Conservation (phyloP, 2,113 vertebrate species). For the Triplophysa tibetana region DNA sequence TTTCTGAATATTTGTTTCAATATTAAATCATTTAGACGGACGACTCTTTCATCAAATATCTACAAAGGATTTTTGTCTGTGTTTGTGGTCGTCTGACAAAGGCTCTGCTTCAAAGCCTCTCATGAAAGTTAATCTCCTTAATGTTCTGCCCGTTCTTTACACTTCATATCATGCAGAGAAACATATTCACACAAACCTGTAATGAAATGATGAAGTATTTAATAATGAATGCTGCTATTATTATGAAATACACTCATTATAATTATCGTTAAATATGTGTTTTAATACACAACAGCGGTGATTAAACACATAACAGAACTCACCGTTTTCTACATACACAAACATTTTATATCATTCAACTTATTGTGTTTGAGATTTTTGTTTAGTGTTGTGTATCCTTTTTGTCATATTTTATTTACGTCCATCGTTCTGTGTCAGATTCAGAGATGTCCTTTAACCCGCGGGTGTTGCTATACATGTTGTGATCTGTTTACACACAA, state of each 20-base stretch:
- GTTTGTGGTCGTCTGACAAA: background rate
- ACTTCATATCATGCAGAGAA: background rate
- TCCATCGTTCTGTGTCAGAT: background rate
- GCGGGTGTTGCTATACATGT: background rate
- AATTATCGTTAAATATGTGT: background rate
- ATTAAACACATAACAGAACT: background rate
- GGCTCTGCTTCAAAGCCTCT: background rate
- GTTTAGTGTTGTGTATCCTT: too few species aligned
- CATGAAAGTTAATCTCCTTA: background rate
- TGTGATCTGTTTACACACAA: background rate
- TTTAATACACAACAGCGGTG: background rate
- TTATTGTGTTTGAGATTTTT: too few species aligned
- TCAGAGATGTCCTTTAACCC: background rate
- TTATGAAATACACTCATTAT: background rate
- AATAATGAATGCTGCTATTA: background rate
- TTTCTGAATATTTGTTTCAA: slow-evolving; percentile 39
- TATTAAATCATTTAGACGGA: slow-evolving; percentile 40
- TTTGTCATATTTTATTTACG: background rate
- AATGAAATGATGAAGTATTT: background rate
- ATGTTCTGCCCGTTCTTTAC: background rate
- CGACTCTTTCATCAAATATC: slow-evolving; percentile 57
- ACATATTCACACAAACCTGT: background rate
- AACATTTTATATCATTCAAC: too few species aligned
- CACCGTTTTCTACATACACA: too few species aligned
- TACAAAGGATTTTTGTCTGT: slow-evolving; percentile 41